Conservation (phyloP, 1,140 invertebrate genomes). For the Sipha flava region DNA sequence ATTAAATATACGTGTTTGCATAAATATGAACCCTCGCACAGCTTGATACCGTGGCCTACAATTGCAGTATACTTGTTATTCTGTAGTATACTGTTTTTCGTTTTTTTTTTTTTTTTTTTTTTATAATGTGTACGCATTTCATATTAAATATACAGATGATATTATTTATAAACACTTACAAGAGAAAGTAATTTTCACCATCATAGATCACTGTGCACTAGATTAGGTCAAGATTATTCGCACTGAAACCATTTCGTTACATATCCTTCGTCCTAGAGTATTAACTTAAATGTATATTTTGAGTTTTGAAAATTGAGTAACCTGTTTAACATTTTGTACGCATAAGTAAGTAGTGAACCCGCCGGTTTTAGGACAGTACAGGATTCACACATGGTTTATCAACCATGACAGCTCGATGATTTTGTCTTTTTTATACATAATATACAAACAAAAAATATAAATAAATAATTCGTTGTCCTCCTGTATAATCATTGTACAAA, state of each 20-base stretch:
- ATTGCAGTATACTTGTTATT: too few species aligned
- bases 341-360: not conserved
- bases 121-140: not conserved
- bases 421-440: conserved; percentile 35
- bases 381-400: conserved; percentile 25
- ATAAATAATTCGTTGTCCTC: not conserved
- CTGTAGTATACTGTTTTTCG: too few species aligned
- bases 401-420: conserved; percentile 37
- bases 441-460: not conserved
- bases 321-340: not conserved
- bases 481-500: not conserved
- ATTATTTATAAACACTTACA: not conserved
- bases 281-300: not conserved
- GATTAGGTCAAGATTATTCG: conserved; percentile 10
- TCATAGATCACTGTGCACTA: not conserved
- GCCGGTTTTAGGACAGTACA: not conserved
- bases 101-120: too few species aligned
- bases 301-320: conserved; percentile 20
- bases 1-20: too few species aligned
- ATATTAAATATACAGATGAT: not conserved
- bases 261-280: not conserved
- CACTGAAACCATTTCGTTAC: not conserved
- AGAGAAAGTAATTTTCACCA: not conserved
- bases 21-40: too few species aligned
- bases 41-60: too few species aligned